These are phyloP conservation scores for Crypturellus undulatus DNA, from an alignment of 2,113 vertebrate species.

Conservation along the genomic window DNA sequence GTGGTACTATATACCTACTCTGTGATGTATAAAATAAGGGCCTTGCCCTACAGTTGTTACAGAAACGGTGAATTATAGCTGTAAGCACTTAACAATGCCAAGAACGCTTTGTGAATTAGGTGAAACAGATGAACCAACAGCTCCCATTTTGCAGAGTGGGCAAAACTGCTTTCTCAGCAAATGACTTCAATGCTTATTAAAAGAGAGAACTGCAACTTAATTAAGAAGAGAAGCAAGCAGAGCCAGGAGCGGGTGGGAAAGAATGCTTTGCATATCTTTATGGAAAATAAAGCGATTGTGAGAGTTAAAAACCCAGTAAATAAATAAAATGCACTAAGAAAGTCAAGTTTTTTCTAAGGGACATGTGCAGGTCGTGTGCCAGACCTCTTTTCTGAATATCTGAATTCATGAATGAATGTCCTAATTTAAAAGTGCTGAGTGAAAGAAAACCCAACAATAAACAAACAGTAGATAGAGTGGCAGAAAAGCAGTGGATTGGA, in stretches of 20 bases:
- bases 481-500: not conserved
- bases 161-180: slow-evolving; percentile 20
- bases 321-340: not conserved
- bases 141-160: slow-evolving; percentile 28
- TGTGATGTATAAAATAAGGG: not conserved
- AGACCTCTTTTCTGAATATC: slow-evolving; percentile 5
- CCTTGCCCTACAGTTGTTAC: not conserved
- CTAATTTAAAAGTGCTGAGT: not conserved
- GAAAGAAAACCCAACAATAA: not conserved
- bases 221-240: not conserved
- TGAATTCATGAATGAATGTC: not conserved
- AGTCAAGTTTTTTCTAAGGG: not conserved
- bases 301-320: not conserved
- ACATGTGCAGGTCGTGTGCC: not conserved
- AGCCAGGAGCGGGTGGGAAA: not conserved
- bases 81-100: not conserved
- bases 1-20: not conserved
- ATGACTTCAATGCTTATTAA: slow-evolving; percentile 38
- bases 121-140: not conserved
- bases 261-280: slow-evolving; percentile 1
- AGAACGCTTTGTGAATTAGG: not conserved
- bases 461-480: not conserved
- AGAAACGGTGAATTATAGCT: not conserved
- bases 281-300: slow-evolving; percentile 7
- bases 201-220: slow-evolving; percentile 39